Evolutionary conservation across 92 coral and sea anemone species (phyloP).

Genomic region (Phenganax subtilis): DNA sequence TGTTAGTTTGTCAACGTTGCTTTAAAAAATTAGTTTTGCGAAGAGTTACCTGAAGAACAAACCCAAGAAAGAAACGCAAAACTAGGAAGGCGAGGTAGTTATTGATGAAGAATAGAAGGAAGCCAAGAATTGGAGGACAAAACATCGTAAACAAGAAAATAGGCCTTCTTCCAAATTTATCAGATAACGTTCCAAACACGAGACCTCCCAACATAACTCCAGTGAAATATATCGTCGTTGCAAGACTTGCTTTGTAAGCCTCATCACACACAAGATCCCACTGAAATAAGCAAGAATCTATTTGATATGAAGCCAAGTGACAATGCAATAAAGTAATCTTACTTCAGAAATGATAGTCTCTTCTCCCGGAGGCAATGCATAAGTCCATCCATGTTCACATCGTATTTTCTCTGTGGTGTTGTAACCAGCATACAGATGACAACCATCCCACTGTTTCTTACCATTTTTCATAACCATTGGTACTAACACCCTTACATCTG

Average conservation of each 20-base stretch:
- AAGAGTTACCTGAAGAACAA: slow-evolving; percentile 22
- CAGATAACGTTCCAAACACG: slow-evolving; percentile 36
- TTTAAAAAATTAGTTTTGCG: background rate
- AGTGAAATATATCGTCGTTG: slow-evolving; percentile 25
- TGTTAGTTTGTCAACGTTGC: background rate
- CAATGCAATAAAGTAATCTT: background rate
- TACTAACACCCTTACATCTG: background rate
- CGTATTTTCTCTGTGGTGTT: background rate
- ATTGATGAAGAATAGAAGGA: background rate
- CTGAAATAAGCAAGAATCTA: background rate
- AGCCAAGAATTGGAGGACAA: slow-evolving; percentile 8
- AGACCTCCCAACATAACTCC: slow-evolving; percentile 29
- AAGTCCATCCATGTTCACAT: slow-evolving; percentile 3
- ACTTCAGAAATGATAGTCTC: background rate
- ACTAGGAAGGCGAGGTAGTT: slow-evolving; percentile 32
- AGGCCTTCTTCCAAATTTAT: slow-evolving; percentile 38
- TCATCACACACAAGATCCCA: slow-evolving; percentile 40
- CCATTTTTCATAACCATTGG: background rate
- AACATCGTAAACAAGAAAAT: slow-evolving; percentile 24
- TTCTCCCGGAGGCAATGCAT: background rate
- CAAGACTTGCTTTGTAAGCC: slow-evolving; percentile 26
- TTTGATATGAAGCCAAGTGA: background rate
- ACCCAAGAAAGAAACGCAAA: slow-evolving; percentile 32
- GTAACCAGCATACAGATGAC: slow-evolving; percentile 3
- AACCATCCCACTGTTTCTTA: background rate